These are phyloP conservation scores for Chionomys nivalis DNA, from an alignment of 2,113 vertebrate species.

Conservation along the genomic window DNA sequence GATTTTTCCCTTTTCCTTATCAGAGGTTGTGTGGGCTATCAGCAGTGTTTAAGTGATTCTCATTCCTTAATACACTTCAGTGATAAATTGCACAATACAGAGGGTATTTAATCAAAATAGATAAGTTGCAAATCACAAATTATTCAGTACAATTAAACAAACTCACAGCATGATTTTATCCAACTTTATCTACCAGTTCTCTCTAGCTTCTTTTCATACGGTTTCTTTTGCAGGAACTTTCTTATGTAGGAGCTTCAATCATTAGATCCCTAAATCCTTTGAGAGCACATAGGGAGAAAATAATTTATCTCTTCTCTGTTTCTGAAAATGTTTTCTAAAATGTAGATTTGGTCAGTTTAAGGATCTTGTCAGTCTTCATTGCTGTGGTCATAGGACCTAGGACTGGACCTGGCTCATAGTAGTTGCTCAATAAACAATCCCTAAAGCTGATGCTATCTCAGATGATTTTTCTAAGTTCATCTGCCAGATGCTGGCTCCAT, in stretches of 20 bases:
- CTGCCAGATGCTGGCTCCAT: background rate
- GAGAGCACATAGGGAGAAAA: background rate
- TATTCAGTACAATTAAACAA: constrained; percentile 20
- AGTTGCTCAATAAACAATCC: background rate
- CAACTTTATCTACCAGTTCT: background rate
- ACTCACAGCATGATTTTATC: constrained; percentile 6
- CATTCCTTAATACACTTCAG: background rate
- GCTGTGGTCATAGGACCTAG: background rate
- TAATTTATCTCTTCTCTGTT: background rate
- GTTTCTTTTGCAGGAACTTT: background rate
- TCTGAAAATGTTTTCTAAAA: background rate
- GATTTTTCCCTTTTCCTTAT: background rate
- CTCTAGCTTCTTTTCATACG: constrained; percentile 45
- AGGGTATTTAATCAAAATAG: constrained; percentile 45
- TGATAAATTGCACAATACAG: background rate
- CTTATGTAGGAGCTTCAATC: background rate
- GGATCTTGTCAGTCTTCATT: background rate
- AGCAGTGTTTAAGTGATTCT: background rate
- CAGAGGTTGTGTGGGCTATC: constrained; percentile 15
- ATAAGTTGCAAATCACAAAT: constrained; percentile 23
- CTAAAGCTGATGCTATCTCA: background rate
- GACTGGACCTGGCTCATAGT: background rate
- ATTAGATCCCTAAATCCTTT: background rate
- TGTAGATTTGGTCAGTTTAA: background rate
- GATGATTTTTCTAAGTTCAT: constrained; percentile 2